Base-by-base conservation (phyloP, 2,888 invertebrate genomes). In the Oligia latruncula region DNA sequence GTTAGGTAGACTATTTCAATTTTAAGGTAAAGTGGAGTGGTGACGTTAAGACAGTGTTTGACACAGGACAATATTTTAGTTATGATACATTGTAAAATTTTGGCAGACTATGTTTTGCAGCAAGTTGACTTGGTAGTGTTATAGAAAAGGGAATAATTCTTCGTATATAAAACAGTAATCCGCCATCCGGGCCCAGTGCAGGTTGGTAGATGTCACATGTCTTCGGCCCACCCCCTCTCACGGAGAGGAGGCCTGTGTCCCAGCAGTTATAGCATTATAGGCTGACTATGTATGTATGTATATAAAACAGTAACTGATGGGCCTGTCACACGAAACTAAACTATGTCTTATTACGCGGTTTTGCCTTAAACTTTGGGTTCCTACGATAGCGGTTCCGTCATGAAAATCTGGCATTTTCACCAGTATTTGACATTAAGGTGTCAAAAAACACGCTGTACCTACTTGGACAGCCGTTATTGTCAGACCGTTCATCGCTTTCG, bases 1-100 rank as follows among this genome's bases (percentile, higher is more conserved):
- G 93, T 52, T 81, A 93, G 91, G 82, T 93, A 93, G 92, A 85
- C 73, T 91, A 90, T 92, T 92, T 84, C 90, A 91, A 93, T 83
- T 88, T 73, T 85, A 83, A 77, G 65, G 77, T 83, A 73, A 82
- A 64, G 81, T 76, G 29, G 72, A 74, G 79, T 81, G 85, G 83
- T 78, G 79, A 82, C 52, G 64, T 68, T 49, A 80, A 73, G 78
- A 79, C 73, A 79, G 83, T 83, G 82, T 72, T 82, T 79, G 75
- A 85, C 83, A 83, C 83, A 55, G 62, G 66, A 77, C 60, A 68
- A 68, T 83, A 64, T 78, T 58, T 78, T 43, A 77, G 60, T 64
- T 71, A 76, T 46, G 58, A 71, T 5, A 71, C 52, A 74, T 60
- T 66, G 43, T 55, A 71, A 55, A 9, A 67, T 67, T 8, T 52